Conservation (phyloP, 2,888 invertebrate species). For the Physocephala rufipes region DNA sequence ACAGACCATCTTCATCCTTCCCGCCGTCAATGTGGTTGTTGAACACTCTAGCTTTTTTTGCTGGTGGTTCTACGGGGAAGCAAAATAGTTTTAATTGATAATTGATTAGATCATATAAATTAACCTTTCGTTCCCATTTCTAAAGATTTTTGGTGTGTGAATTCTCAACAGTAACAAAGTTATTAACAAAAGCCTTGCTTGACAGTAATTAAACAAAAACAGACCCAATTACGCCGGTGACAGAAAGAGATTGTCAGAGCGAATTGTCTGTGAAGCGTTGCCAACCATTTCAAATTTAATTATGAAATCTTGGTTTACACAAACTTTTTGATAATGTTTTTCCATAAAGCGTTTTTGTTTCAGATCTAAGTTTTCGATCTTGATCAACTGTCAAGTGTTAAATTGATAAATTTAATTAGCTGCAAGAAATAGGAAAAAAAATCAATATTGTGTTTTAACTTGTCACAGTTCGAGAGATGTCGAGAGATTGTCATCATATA, state of each 20-base stretch:
- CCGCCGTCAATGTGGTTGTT: slow-evolving; percentile 13
- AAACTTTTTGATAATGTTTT: too few relatives aligned
- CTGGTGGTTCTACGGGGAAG: slow-evolving; percentile 26
- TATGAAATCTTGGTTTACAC: not conserved
- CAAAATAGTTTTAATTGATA: not conserved
- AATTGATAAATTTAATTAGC: too few relatives aligned
- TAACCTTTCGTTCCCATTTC: slow-evolving; percentile 17
- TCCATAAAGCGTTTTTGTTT: too few relatives aligned
- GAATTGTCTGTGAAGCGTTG: not conserved
- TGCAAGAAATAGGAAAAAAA: too few relatives aligned
- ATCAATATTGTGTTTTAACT: too few relatives aligned
- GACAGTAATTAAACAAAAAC: not conserved
- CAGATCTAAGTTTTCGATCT: too few relatives aligned
- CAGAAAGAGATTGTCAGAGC: not conserved
- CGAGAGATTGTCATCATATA: too few relatives aligned
- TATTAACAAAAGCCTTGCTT: not conserved
- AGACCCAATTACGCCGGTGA: not conserved
- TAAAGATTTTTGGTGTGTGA: not conserved
- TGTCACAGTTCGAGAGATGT: too few relatives aligned
- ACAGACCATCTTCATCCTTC: slow-evolving; percentile 44
- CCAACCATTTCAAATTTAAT: not conserved
- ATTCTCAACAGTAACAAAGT: not conserved
- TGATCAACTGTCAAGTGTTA: too few relatives aligned
- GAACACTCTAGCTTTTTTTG: slow-evolving; percentile 40
- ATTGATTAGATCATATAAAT: not conserved